phyloP scores from a whole-genome alignment of 2,888 invertebrate genomes.

The Vandiemenella viatica region DNA sequence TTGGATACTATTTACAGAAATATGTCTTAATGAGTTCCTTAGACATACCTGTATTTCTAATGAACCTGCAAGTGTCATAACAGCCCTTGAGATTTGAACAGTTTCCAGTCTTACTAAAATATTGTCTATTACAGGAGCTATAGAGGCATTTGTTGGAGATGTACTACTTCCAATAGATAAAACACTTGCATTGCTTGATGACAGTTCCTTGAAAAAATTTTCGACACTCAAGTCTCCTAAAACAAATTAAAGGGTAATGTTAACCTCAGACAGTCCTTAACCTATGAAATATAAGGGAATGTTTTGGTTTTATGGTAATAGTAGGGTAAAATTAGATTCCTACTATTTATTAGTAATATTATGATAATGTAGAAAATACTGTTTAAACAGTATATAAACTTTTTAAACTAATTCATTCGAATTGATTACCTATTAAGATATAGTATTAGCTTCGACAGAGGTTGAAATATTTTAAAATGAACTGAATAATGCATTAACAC shows the following conservation, averaged over 20 bases:
- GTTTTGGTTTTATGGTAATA: too few species aligned
- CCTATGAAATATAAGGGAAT: too few species aligned
- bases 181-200: conserved; percentile 20
- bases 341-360: too few species aligned
- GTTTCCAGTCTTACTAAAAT: conserved; percentile 51
- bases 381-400: too few species aligned
- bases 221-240: conserved; percentile 59
- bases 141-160: neutral
- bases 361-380: too few species aligned
- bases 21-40: neutral
- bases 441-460: too few species aligned
- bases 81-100: conserved; percentile 48
- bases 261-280: too few species aligned
- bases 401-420: too few species aligned
- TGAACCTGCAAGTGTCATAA: conserved; percentile 55
- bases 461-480: too few species aligned
- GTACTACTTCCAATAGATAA: neutral
- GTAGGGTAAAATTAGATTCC: too few species aligned
- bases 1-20: neutral
- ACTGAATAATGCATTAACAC: too few species aligned
- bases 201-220: conserved; percentile 56
- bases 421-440: too few species aligned
- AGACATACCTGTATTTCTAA: conserved; percentile 49
- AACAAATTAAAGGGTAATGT: conserved; percentile 11
- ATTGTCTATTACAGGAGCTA: conserved; percentile 44